A percentile compares a stretch with the other conserved stretches of the same genome.
These are phyloP conservation scores for Gymnothorax javanicus DNA, from an alignment of 2,797 vertebrate genomes.

Conservation along the genomic window DNA sequence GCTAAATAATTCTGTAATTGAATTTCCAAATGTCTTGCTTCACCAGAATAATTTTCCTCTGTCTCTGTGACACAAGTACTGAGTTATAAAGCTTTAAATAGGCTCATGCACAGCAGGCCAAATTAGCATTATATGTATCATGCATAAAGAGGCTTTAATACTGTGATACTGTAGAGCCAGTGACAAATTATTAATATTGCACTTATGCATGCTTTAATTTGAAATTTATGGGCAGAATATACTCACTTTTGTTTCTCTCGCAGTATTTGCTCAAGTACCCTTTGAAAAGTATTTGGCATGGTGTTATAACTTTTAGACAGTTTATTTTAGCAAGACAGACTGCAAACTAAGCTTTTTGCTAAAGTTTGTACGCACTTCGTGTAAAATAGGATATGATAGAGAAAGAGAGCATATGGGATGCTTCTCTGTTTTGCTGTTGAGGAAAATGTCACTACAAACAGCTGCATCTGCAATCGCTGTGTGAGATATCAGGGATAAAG, in stretches of 20 bases:
- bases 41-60: no score
- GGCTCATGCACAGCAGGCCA: no score
- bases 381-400: background rate
- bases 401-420: background rate
- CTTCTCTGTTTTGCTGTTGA: background rate
- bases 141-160: background rate
- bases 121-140: no score
- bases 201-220: background rate
- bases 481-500: conserved; percentile 12
- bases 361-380: background rate
- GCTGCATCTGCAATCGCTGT: background rate
- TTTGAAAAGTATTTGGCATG: background rate
- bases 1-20: no score
- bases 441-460: background rate
- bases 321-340: background rate
- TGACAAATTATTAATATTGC: background rate
- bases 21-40: no score
- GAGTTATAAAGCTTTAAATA: no score
- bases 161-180: background rate
- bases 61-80: no score
- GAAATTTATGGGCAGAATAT: background rate
- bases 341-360: background rate
- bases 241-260: background rate
- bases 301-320: background rate
- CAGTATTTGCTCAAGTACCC: background rate